phyloP scores from a whole-genome alignment of 1,140 invertebrate genomes.

The Chrysopa pallens region DNA sequence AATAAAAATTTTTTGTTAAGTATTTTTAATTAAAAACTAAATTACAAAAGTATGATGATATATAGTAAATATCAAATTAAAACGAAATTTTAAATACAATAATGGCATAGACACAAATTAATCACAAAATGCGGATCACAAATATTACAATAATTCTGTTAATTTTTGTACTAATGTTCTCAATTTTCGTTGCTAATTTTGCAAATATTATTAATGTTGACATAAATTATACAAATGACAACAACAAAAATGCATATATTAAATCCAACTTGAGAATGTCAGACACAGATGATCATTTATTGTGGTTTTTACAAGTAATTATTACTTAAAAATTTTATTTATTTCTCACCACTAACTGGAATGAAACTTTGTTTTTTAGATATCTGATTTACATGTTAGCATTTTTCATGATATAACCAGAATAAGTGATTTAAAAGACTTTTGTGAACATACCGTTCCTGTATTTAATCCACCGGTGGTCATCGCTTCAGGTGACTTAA shows the following conservation, averaged over 20 bases:
- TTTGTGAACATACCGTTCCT: conserved; percentile 57
- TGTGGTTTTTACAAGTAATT: conserved; percentile 63
- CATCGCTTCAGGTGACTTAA: conserved; percentile 73
- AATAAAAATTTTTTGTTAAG: too few species aligned
- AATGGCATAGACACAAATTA: too few species aligned
- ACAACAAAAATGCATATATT: neutral
- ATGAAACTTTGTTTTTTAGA: conserved; percentile 31
- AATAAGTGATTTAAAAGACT: conserved; percentile 59
- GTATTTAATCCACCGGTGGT: conserved; percentile 64
- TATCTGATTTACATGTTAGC: conserved; percentile 80
- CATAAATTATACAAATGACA: conserved; percentile 2
- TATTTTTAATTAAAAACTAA: too few species aligned
- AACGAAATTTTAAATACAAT: too few species aligned
- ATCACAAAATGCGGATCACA: conserved; percentile 25
- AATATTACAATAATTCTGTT: conserved; percentile 26
- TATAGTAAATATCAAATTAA: too few species aligned
- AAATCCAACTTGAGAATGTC: conserved; percentile 28
- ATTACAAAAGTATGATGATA: too few species aligned
- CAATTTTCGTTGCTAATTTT: conserved; percentile 33
- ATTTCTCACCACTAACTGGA: conserved; percentile 3
- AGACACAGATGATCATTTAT: conserved; percentile 33
- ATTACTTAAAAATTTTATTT: neutral
- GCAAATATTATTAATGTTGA: conserved; percentile 31
- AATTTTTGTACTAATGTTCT: conserved; percentile 29
- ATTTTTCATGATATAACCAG: conserved; percentile 59